phyloP scores from a whole-genome alignment of 1,140 invertebrate genomes.

The Agrilus planipennis region DNA sequence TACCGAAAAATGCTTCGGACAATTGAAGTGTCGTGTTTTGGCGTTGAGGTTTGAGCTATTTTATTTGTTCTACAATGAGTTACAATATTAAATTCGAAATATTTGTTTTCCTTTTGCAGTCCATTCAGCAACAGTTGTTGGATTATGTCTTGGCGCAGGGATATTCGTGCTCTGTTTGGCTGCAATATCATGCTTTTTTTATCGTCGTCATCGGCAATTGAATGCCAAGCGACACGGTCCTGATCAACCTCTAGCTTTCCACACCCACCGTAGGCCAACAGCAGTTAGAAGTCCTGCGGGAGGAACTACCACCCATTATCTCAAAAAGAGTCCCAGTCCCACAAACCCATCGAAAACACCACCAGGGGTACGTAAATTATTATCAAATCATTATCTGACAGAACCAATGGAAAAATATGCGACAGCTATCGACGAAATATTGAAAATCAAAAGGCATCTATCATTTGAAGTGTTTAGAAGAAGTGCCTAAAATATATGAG shows the following conservation, averaged over 20 bases:
- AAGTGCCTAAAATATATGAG: too few relatives aligned
- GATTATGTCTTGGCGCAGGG: slow-evolving; percentile 45
- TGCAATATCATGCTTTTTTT: slow-evolving; percentile 46
- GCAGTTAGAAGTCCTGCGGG: slow-evolving; percentile 53
- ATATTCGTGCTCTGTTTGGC: slow-evolving; percentile 44
- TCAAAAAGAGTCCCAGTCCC: slow-evolving; percentile 80
- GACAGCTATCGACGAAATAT: too few relatives aligned
- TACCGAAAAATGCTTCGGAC: too few relatives aligned
- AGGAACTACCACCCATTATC: slow-evolving; percentile 54
- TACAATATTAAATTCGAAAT: neutral
- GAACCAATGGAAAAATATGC: too few relatives aligned
- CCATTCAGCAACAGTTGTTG: slow-evolving; percentile 48
- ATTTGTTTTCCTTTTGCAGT: slow-evolving; percentile 37
- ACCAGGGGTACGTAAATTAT: slow-evolving; percentile 31
- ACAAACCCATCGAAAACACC: slow-evolving; percentile 46
- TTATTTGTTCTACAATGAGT: too few relatives aligned
- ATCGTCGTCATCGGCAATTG: slow-evolving; percentile 33
- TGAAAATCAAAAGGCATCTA: too few relatives aligned
- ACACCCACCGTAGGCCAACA: slow-evolving; percentile 48
- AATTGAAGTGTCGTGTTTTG: too few relatives aligned
- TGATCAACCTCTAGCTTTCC: slow-evolving; percentile 46
- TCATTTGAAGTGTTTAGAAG: too few relatives aligned
- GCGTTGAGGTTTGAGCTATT: too few relatives aligned
- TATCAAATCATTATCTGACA: too few relatives aligned
- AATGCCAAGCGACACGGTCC: slow-evolving; percentile 35